Conservation (phyloP, 2,888 invertebrate species). For the Trichogramma dendrolimi region DNA sequence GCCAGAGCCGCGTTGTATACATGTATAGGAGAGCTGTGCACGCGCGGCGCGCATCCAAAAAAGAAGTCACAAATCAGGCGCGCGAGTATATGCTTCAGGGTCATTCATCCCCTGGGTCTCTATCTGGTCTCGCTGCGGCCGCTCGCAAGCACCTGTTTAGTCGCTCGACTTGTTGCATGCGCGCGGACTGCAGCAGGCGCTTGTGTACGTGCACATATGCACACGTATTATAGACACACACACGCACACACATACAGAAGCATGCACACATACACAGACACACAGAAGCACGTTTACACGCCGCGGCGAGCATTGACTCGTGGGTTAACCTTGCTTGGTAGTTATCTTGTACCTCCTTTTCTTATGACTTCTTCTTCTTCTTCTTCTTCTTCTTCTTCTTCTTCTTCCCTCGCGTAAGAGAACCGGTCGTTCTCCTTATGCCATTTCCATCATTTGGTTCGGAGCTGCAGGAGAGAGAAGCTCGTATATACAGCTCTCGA, state of each 20-base stretch:
- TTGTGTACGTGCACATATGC: no score
- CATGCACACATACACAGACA: no score
- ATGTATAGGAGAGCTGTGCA: neutral
- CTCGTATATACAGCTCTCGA: no score
- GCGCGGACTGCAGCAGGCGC: no score
- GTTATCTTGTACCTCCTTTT: neutral
- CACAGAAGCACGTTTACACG: neutral
- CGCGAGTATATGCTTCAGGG: neutral
- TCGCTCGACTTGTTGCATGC: no score
- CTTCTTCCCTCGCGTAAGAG: neutral
- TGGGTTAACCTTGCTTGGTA: slow-evolving; percentile 28
- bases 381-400: slow-evolving; percentile 6
- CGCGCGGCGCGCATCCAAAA: neutral
- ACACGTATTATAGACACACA: no score
- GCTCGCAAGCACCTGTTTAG: no score
- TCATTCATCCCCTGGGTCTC: slow-evolving; percentile 10
- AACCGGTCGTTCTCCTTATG: slow-evolving; percentile 26
- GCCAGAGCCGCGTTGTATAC: neutral
- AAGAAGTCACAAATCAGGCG: neutral
- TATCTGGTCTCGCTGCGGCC: neutral
- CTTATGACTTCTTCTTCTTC: slow-evolving; percentile 5
- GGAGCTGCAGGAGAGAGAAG: no score
- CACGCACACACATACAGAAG: no score
- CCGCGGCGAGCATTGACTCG: slow-evolving; percentile 28
- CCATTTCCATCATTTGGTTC: slow-evolving; percentile 10